A percentile compares a stretch with the other conserved stretches of the same genome.
Conservation (phyloP, 1,140 invertebrate genomes). For the Kradibia gibbosae region DNA sequence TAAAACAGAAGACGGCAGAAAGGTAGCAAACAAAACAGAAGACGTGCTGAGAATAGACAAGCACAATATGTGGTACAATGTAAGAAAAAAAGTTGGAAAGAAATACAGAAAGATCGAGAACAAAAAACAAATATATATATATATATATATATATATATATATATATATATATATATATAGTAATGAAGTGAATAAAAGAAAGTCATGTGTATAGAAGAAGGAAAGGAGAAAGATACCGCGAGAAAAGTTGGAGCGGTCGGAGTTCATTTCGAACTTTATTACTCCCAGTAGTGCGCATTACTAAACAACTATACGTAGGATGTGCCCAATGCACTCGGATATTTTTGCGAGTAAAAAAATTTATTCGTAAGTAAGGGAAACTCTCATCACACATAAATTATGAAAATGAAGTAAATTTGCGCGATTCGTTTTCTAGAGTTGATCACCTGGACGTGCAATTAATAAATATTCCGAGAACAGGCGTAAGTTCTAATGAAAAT, state of each 20-base stretch:
- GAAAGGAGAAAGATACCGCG: conserved; percentile 35
- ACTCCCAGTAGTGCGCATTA: conserved; percentile 36
- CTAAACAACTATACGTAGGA: neutral
- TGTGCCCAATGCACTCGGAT: neutral
- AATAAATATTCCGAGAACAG: neutral
- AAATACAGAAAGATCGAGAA: neutral
- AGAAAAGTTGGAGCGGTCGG: conserved; percentile 50
- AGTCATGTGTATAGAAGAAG: conserved; percentile 32
- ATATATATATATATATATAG: neutral
- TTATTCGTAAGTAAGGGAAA: conserved; percentile 47
- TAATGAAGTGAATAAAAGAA: conserved; percentile 32
- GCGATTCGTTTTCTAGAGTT: neutral
- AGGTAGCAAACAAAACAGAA: conserved; percentile 34
- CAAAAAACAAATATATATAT: neutral
- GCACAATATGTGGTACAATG: neutral
- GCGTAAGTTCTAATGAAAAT: neutral
- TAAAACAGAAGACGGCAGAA: neutral
- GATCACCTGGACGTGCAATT: neutral
- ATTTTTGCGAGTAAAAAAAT: conserved; percentile 30
- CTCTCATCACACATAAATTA: too few relatives aligned
- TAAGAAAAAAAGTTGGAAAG: neutral
- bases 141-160: too few relatives aligned
- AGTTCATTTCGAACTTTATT: conserved; percentile 44
- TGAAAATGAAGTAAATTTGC: neutral
- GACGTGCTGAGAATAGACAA: conserved; percentile 49